Percentiles rank a stretch among this genome's conserved stretches.
phyloP scores from a whole-genome alignment of 2,113 vertebrate species.

The Furnarius figulus region DNA sequence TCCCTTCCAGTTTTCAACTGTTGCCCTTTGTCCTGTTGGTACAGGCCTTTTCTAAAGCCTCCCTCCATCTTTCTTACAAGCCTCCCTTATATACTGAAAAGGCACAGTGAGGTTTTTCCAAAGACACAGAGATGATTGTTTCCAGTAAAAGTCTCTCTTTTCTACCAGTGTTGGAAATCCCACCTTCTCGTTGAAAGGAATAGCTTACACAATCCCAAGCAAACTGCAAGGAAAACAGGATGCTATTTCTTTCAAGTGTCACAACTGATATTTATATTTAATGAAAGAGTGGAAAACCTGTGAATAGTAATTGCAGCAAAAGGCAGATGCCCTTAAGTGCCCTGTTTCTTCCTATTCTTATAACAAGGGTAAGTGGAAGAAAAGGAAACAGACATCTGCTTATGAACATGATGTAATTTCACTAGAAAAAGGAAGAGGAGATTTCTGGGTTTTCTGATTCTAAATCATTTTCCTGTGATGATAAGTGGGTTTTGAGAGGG shows the following conservation, averaged over 20 bases:
- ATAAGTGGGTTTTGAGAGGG: not conserved
- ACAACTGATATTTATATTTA: not conserved
- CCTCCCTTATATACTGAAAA: not conserved
- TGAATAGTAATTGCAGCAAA: not conserved
- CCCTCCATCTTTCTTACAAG: not conserved
- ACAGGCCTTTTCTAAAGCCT: not conserved
- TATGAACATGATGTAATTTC: conserved; percentile 15
- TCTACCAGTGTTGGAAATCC: not conserved
- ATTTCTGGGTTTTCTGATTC: not conserved
- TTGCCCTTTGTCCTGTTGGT: not conserved
- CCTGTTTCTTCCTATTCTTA: not conserved
- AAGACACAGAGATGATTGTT: not conserved
- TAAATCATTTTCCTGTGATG: not conserved
- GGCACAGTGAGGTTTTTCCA: not conserved
- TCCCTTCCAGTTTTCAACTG: not conserved
- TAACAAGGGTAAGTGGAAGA: not conserved
- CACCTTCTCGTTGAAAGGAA: not conserved
- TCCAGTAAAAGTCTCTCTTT: not conserved
- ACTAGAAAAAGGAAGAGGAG: conserved; percentile 60
- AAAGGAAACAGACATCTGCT: conserved; percentile 2
- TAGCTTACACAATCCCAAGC: not conserved
- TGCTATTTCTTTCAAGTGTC: not conserved
- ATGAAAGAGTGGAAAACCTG: not conserved
- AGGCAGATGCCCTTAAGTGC: not conserved
- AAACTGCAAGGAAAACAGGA: not conserved